Percentiles rank a stretch among this genome's conserved stretches.
Evolutionary conservation across 2,797 vertebrate genomes (phyloP).

Genomic region (Molossus alvarezi): DNA sequence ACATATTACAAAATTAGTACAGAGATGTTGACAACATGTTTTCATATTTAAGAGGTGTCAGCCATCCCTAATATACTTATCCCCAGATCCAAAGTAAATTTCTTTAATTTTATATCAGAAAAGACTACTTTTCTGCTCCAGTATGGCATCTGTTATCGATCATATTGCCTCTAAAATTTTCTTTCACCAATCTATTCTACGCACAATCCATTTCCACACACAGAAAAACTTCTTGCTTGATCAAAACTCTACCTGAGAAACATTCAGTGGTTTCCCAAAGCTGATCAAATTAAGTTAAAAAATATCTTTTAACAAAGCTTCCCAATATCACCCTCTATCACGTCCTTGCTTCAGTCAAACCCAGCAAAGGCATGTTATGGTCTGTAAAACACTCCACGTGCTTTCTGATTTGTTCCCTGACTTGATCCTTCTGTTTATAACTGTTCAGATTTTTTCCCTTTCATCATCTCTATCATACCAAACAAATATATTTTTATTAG

Average conservation of each 20-base stretch:
- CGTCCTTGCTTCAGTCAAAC: neutral
- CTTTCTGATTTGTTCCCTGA: neutral
- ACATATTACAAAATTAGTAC: neutral
- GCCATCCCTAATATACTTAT: neutral
- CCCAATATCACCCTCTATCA: neutral
- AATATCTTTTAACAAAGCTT: neutral
- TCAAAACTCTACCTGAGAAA: neutral
- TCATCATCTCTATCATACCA: neutral
- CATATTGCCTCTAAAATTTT: neutral
- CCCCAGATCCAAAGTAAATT: neutral
- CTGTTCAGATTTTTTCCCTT: neutral
- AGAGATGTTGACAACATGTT: neutral
- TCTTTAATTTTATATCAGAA: constrained; percentile 13
- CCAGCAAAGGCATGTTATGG: neutral
- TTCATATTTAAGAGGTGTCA: neutral
- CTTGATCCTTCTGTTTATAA: neutral
- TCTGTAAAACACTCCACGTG: neutral
- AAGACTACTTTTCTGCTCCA: neutral
- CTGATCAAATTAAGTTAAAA: neutral
- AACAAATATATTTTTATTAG: neutral
- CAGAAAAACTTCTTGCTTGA: neutral
- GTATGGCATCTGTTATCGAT: neutral
- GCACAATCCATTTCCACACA: neutral
- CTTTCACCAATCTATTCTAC: neutral
- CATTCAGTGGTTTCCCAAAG: neutral